Base-by-base conservation (phyloP, 1,140 invertebrate genomes). In the Drosophila ogumai region DNA sequence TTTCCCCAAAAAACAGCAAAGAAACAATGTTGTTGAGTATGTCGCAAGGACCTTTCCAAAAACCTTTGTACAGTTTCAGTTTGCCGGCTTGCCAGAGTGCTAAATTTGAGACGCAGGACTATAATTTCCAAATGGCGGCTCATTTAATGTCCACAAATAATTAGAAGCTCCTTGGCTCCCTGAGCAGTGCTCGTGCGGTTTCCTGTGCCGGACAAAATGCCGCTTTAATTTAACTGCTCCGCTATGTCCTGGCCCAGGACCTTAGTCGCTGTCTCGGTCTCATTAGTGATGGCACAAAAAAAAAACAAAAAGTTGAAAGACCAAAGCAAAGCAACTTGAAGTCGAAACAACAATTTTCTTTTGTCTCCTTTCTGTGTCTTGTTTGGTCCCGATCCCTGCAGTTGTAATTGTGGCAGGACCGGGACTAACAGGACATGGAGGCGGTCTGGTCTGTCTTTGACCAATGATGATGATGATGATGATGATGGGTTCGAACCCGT, bases 131-230 rank as follows among this genome's bases (percentile, higher is more conserved):
- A 82, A 75, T 67, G 75, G 79, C 71, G 65, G 54, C 69, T 73
- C 81, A 82, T 84, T 84, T 84, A 84, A 79, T 75, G 81, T 79
- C 80, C 81, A 79, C 81, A 82, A 84, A 82, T 81, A 84, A 82
- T 84, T 84, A 82, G 75, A 84, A 82, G 61, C 75, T 75, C 19
- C 40, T 44, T 3, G 8, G 17, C 19, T 13, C 7, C 19, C 25
- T 43, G 8, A 19, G 22, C 34, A 19, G 13, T 71, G 52, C 54
- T 46, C 25, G 40, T 54, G 52, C 36, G 34, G 34, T 44, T 69
- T 78, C 56, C 69, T 63, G 38, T 28, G 63, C 40, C 32, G 56
- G 56, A 60, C 63, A 60, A 79, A 79, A 79, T 68, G 81, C 44
- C 65, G 75, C 81, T 75, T 75, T 82, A 78, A 78, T 82, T 82